Evolutionary conservation across 1,140 invertebrate genomes (phyloP), one percentile per base, ranked within the genome.

Genomic region (Nephila pilipes): DNA sequence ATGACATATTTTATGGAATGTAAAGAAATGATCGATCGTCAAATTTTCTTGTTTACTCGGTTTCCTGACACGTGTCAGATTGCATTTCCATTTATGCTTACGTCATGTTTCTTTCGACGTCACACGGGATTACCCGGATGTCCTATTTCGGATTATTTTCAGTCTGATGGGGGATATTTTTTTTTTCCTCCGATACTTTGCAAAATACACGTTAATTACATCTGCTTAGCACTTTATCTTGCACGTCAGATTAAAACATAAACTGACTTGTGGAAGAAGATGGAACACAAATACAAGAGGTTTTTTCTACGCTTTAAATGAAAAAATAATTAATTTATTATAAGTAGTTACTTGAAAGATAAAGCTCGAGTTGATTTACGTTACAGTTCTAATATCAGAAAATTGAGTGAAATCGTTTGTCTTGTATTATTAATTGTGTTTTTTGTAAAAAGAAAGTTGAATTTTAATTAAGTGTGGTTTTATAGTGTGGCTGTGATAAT

Each of bases 51-150:
- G 69, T 75, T 75, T 75, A 75, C 69, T 75, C 18, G 14, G 29
- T 29, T 75, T 75, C 29, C 32, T 29, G 69, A 75, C 69, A 75
- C 32, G 69, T 75, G 69, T 75, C 69, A 29, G 69, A 75, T 75
- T 36, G 69, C 69, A 75, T 75, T 75, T 75, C 69, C 69, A 75
- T 75, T 75, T 75, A 36, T 75, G 32, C 32, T 75, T 75, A 75
- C 69, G 69, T 75, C 69, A 75, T 75, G 16, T 32, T 75, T 75
- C 69, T 36, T 75, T 29, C 69, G 32, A 75, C 69, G 69, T 75
- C 69, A 75, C 25, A 75, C 25, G 25, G 69, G 69, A 75, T 75
- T 75, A 75, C 25, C 25, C 69, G 18, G 29, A 32, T 32, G 25
- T 75, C 69, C 6, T 18, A 32, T 75, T 75, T 2, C 25, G 29